phyloP scores from a whole-genome alignment of 2,888 invertebrate genomes.

The Agonopterix subpropinquella region DNA sequence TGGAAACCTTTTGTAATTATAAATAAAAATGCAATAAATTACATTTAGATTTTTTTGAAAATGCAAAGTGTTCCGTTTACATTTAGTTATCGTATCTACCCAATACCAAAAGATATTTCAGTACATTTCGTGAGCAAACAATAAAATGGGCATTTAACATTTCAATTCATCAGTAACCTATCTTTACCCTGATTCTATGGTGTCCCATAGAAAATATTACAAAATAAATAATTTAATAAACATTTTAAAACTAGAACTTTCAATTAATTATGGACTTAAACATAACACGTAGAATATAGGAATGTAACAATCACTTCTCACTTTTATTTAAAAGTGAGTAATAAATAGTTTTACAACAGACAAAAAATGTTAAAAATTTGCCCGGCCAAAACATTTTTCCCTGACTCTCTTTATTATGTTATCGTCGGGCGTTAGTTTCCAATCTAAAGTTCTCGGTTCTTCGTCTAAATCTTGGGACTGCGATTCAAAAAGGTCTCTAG shows the following conservation, averaged over 20 bases:
- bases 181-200: conserved; percentile 56
- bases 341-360: background rate
- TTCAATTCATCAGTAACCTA: background rate
- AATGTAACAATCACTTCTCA: background rate
- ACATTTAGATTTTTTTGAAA: background rate
- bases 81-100: background rate
- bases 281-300: background rate
- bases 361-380: conserved; percentile 35
- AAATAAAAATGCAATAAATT: background rate
- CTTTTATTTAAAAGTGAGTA: background rate
- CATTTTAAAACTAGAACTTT: conserved; percentile 16
- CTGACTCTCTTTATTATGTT: conserved; percentile 49
- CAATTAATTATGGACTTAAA: conserved; percentile 16
- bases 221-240: conserved; percentile 30
- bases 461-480: conserved; percentile 52
- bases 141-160: conserved; percentile 6
- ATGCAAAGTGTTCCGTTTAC: background rate
- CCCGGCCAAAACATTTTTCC: conserved; percentile 53
- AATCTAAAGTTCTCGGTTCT: conserved; percentile 35
- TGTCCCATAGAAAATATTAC: conserved; percentile 26
- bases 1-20: background rate
- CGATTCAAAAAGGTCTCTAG: conserved; percentile 61
- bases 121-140: conserved; percentile 36
- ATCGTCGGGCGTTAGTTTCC: conserved; percentile 54
- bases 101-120: conserved; percentile 6